These are phyloP conservation scores for Romanomermis culicivorax DNA, from an alignment of 2,888 invertebrate genomes.

Conservation along the genomic window DNA sequence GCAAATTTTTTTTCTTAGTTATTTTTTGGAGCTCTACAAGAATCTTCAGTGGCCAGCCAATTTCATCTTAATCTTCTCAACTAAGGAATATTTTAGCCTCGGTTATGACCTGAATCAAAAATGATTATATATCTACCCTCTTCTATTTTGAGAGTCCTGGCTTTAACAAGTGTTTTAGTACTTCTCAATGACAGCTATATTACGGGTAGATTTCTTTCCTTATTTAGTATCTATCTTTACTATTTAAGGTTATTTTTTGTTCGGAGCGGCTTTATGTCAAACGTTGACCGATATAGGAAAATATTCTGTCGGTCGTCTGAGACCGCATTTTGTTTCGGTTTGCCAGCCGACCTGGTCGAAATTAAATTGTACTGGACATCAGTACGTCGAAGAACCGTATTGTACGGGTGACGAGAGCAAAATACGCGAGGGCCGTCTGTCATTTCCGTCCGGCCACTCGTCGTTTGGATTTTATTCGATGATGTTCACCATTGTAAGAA, in stretches of 20 bases:
- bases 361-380: not conserved
- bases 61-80: too few species aligned
- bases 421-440: constrained; percentile 14
- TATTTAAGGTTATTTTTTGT: constrained; percentile 27
- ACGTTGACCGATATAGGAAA: constrained; percentile 67
- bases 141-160: too few species aligned
- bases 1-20: too few species aligned
- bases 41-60: too few species aligned
- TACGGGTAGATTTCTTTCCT: too few species aligned
- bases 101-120: too few species aligned
- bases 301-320: constrained; percentile 68
- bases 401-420: not conserved
- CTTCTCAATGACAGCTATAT: too few species aligned
- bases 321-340: constrained; percentile 78
- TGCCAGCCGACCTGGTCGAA: constrained; percentile 44
- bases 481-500: constrained; percentile 17
- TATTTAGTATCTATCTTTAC: too few species aligned
- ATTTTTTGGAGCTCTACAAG: not conserved
- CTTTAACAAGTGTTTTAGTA: too few species aligned
- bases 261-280: constrained; percentile 27
- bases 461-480: constrained; percentile 26
- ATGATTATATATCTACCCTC: too few species aligned
- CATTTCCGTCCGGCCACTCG: constrained; percentile 27
- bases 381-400: not conserved
- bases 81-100: too few species aligned